Percentiles rank a stretch among this genome's conserved stretches.
Conservation (phyloP, 2,797 vertebrate species). For the Novumbra hubbsi region DNA sequence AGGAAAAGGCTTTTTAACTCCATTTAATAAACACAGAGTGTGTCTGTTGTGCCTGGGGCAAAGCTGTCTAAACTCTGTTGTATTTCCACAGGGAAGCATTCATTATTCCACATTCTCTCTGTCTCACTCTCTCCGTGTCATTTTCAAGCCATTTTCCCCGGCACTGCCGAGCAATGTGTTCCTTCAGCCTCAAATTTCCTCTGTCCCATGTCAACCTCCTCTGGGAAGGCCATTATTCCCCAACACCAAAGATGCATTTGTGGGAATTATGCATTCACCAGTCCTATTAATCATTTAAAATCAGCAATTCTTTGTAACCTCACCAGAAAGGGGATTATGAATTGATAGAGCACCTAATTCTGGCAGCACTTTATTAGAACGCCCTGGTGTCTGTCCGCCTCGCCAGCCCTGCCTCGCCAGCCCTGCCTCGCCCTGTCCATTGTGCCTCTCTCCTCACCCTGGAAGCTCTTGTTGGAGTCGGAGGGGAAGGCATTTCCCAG, state of each 20-base stretch:
- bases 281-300: slow-evolving; percentile 62
- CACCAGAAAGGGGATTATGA: slow-evolving; percentile 34
- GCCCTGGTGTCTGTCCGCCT: slow-evolving; percentile 19
- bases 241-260: slow-evolving; percentile 53
- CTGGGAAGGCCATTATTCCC: slow-evolving; percentile 13
- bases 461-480: slow-evolving; percentile 82
- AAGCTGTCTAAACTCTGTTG: slow-evolving; percentile 41
- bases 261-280: slow-evolving; percentile 55
- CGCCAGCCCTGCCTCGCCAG: neutral
- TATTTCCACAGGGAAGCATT: slow-evolving; percentile 25
- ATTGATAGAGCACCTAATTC: slow-evolving; percentile 52
- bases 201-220: slow-evolving; percentile 26
- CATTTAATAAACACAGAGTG: slow-evolving; percentile 65
- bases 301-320: slow-evolving; percentile 35
- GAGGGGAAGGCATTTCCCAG: slow-evolving; percentile 80
- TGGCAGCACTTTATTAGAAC: slow-evolving; percentile 29
- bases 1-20: slow-evolving; percentile 62
- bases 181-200: slow-evolving; percentile 7
- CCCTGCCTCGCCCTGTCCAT: neutral
- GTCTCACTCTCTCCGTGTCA: slow-evolving; percentile 22
- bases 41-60: slow-evolving; percentile 57
- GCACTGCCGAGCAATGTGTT: neutral
- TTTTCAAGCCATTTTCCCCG: slow-evolving; percentile 10
- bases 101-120: slow-evolving; percentile 5
- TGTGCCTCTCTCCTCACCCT: slow-evolving; percentile 67